Base-by-base conservation (phyloP, 2,113 vertebrate species). In the Epinephelus lanceolatus region DNA sequence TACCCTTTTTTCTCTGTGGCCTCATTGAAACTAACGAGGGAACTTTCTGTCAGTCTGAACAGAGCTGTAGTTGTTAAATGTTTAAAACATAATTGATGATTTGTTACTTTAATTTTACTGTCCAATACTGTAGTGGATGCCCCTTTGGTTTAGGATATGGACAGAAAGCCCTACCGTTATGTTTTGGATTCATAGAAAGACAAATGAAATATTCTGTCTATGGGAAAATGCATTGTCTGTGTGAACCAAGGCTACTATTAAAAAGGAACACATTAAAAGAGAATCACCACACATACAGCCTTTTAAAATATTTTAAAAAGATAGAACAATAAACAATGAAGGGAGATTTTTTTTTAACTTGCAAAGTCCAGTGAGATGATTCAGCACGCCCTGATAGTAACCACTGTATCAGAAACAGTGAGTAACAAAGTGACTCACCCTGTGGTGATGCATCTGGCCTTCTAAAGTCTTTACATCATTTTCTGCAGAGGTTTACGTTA, bases 401-500 rank as follows among this genome's bases (percentile, higher is more conserved):
- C 40, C 5, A 23, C 12, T 12, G 23, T 1, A 53, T 83, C 73
- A 56, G 49, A 42, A n/a, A 55, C 61, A 49, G 3, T 83, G 66
- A 49, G 49, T 27, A 13, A 55, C 61, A 49, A 5, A 52, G 1
- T 70, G 71, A 85, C 51, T 81, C 77, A 71, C 27, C 77, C 11
- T 18, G 27, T 6, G 57, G 47, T 49, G 78, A 72, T 13, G 2
- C 60, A 47, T 27, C 49, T 14, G 0, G 6, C 5, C 60, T 13
- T 11, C 25, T 23, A 6, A 37, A 33, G 78, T 23, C 51, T 17
- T 53, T 14, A 14, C 2, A 49, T 4, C 9, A 23, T 4, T 13
- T 19, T 45, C 82, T 59, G 37, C 37, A 71, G 66, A 67, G 62
- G 18, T 49, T 83, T 37, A 40, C 3, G 6, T 71, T 21, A 52